Conservation (phyloP, 2,797 vertebrate species). For the Phylloscopus collybita region DNA sequence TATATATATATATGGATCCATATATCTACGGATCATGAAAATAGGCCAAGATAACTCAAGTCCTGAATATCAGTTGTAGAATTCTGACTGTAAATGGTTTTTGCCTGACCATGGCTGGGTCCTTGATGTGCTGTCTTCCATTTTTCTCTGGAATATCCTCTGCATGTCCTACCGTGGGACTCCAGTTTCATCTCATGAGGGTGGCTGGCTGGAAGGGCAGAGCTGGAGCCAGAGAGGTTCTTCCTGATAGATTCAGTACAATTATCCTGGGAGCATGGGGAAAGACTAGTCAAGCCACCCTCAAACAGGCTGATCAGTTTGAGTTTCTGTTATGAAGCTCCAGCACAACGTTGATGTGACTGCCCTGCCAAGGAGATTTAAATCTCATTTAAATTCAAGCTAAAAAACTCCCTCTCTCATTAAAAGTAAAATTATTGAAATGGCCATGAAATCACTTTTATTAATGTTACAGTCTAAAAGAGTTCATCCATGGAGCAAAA, state of each 20-base stretch:
- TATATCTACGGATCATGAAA: background rate
- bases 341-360: constrained; percentile 33
- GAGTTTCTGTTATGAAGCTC: constrained; percentile 14
- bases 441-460: constrained; percentile 17
- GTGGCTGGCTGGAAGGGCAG: background rate
- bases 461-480: background rate
- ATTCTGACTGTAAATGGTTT: background rate
- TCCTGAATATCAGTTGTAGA: background rate
- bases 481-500: constrained; percentile 7
- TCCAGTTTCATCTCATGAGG: background rate
- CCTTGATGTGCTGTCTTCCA: background rate
- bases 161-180: background rate
- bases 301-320: background rate
- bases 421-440: constrained; percentile 36
- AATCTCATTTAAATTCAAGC: constrained; percentile 28
- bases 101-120: background rate
- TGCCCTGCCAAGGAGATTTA: constrained; percentile 29
- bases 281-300: background rate
- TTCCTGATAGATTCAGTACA: background rate
- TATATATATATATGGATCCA: background rate
- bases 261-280: background rate
- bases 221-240: background rate
- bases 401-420: background rate
- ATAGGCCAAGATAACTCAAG: background rate
- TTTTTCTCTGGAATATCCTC: background rate